These are phyloP conservation scores for Caenorhabditis doughertyi DNA, from an alignment of 2,888 invertebrate genomes.

Conservation along the genomic window DNA sequence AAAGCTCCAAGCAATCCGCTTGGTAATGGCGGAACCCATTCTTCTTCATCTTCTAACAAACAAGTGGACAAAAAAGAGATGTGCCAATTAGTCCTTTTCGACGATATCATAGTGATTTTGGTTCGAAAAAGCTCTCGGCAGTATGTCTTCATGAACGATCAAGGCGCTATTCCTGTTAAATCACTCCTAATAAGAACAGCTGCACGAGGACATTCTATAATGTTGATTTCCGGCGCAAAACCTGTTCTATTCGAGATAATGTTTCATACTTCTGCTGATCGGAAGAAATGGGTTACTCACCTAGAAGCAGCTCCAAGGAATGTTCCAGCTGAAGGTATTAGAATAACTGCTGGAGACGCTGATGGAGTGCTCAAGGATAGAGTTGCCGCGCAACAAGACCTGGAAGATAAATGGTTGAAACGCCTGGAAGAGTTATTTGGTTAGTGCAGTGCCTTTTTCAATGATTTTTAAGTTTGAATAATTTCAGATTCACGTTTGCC, in stretches of 20 bases:
- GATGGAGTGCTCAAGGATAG: constrained; percentile 51
- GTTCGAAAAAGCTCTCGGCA: constrained; percentile 54
- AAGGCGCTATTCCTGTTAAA: constrained; percentile 68
- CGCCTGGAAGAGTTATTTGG: constrained; percentile 61
- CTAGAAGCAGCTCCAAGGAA: constrained; percentile 66
- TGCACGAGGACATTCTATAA: constrained; percentile 66
- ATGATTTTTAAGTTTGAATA: constrained; percentile 11
- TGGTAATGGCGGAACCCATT: constrained; percentile 25
- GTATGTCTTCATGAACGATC: constrained; percentile 68
- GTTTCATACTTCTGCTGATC: constrained; percentile 66
- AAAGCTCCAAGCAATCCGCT: constrained; percentile 27
- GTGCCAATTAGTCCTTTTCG: constrained; percentile 66
- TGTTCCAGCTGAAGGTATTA: constrained; percentile 53
- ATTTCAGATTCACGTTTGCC: constrained; percentile 36
- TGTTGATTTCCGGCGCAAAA: constrained; percentile 67
- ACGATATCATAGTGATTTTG: constrained; percentile 73
- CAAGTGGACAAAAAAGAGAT: constrained; percentile 43
- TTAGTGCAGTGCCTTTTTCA: constrained; percentile 20
- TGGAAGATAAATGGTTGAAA: constrained; percentile 67
- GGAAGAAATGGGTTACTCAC: constrained; percentile 68
- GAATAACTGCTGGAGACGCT: constrained; percentile 39
- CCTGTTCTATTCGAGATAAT: constrained; percentile 70
- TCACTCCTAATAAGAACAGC: constrained; percentile 66
- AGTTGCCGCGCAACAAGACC: constrained; percentile 58
- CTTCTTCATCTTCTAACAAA: constrained; percentile 48